phyloP scores from a whole-genome alignment of 2,888 invertebrate genomes.

The Adela reaumurella region DNA sequence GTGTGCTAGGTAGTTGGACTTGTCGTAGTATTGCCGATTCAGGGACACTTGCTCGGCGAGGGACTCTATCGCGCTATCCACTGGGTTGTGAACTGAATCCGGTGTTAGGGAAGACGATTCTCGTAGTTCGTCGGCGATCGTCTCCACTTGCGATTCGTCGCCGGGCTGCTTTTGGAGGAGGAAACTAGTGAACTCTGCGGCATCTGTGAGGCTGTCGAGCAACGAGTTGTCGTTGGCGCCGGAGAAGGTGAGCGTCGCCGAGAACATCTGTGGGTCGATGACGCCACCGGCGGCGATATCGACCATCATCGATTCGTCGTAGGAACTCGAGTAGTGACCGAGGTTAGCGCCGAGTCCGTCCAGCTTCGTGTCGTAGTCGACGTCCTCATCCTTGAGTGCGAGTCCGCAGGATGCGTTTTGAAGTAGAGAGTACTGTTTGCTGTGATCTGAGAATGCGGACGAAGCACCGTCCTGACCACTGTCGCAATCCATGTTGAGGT shows the following conservation, averaged over 20 bases:
- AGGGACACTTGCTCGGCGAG: constrained; percentile 73
- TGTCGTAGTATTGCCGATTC: constrained; percentile 54
- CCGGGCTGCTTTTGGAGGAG: constrained; percentile 62
- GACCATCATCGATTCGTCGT: constrained; percentile 81
- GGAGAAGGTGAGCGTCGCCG: constrained; percentile 76
- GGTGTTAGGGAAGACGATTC: constrained; percentile 71
- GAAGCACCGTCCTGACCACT: constrained; percentile 55
- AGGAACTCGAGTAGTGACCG: constrained; percentile 60
- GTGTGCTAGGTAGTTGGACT: constrained; percentile 40
- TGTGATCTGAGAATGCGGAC: constrained; percentile 48
- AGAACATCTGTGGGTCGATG: constrained; percentile 79
- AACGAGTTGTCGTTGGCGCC: constrained; percentile 73
- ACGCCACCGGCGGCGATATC: constrained; percentile 72
- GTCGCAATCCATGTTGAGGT: constrained; percentile 73
- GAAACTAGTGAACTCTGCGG: constrained; percentile 73
- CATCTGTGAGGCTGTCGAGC: constrained; percentile 75
- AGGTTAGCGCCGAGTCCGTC: constrained; percentile 61
- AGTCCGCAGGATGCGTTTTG: constrained; percentile 81
- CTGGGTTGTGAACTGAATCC: constrained; percentile 60
- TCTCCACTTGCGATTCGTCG: constrained; percentile 61
- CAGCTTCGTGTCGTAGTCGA: constrained; percentile 73
- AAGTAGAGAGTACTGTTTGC: constrained; percentile 73
- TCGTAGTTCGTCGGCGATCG: constrained; percentile 64
- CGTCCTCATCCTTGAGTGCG: constrained; percentile 76
- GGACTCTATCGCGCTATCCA: constrained; percentile 66